Evolutionary conservation across 2,888 invertebrate species (phyloP).

Genomic region (Agonopterix heracliana): DNA sequence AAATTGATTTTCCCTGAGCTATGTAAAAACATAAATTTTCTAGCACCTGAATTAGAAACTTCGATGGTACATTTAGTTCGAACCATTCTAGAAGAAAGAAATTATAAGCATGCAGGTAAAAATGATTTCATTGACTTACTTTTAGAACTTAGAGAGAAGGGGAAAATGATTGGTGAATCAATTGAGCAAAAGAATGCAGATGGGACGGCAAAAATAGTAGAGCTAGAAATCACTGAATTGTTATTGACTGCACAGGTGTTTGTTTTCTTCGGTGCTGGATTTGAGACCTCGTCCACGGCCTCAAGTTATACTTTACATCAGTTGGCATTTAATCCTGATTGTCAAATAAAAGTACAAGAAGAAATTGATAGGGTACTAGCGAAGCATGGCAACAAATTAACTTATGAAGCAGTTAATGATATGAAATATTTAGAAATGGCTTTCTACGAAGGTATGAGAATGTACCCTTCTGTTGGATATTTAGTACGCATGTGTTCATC

Average conservation of each 20-base stretch:
- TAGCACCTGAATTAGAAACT: slow-evolving; percentile 43
- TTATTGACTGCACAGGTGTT: slow-evolving; percentile 61
- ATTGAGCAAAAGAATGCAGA: slow-evolving; percentile 44
- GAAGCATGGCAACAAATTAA: slow-evolving; percentile 46
- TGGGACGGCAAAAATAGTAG: slow-evolving; percentile 45
- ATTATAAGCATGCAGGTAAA: slow-evolving; percentile 48
- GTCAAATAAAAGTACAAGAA: slow-evolving; percentile 54
- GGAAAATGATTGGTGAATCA: slow-evolving; percentile 53
- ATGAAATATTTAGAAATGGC: slow-evolving; percentile 60
- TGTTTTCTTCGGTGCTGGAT: slow-evolving; percentile 69
- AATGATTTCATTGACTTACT: slow-evolving; percentile 63
- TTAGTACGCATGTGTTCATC: slow-evolving; percentile 50
- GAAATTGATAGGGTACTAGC: slow-evolving; percentile 57
- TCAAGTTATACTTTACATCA: slow-evolving; percentile 67
- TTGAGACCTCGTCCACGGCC: slow-evolving; percentile 70
- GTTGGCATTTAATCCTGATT: slow-evolving; percentile 60
- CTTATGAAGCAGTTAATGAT: slow-evolving; percentile 58
- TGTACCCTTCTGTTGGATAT: slow-evolving; percentile 59
- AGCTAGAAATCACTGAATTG: slow-evolving; percentile 46
- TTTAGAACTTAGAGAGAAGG: slow-evolving; percentile 51
- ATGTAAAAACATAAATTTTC: slow-evolving; percentile 42
- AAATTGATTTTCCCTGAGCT: slow-evolving; percentile 54
- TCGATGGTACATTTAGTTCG: slow-evolving; percentile 42
- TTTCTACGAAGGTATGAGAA: slow-evolving; percentile 58
- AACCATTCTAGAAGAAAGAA: slow-evolving; percentile 43